A percentile compares a stretch with the other conserved stretches of the same genome.
phyloP scores from a whole-genome alignment of 2,797 vertebrate species.

The Geotria australis region DNA sequence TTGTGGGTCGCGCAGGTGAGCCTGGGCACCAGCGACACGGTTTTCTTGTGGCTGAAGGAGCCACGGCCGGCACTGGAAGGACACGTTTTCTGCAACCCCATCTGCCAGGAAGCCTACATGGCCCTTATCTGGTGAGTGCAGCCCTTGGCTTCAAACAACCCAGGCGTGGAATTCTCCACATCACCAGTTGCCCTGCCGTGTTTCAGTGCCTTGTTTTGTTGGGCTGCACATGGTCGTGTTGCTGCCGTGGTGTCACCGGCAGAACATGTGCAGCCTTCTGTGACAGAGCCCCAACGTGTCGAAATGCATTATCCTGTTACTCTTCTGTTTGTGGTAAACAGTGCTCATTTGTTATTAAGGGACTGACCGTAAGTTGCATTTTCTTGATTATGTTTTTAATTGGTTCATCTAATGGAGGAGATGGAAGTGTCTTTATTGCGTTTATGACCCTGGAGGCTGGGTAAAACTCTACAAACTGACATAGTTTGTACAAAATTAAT shows the following conservation, averaged over 20 bases:
- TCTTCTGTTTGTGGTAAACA: too few relatives aligned
- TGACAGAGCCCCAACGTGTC: too few relatives aligned
- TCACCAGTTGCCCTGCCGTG: background rate
- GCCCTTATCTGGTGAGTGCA: slow-evolving; percentile 46
- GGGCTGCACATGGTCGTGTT: background rate
- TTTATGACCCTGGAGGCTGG: too few relatives aligned
- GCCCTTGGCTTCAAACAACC: background rate
- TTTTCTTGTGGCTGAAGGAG: slow-evolving; percentile 55
- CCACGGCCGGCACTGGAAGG: slow-evolving; percentile 43
- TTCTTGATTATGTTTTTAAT: too few relatives aligned
- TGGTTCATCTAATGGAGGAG: too few relatives aligned
- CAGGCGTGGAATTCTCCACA: background rate
- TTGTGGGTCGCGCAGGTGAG: slow-evolving; percentile 25
- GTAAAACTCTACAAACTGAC: too few relatives aligned
- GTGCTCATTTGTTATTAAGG: too few relatives aligned
- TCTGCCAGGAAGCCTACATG: slow-evolving; percentile 35
- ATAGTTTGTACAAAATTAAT: too few relatives aligned
- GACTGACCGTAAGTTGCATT: too few relatives aligned
- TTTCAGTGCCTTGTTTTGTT: background rate
- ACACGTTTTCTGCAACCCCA: slow-evolving; percentile 70
- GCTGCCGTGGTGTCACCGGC: background rate
- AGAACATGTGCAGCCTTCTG: too few relatives aligned
- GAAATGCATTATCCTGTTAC: too few relatives aligned
- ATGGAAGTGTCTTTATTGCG: too few relatives aligned
- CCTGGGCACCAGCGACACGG: slow-evolving; percentile 69